Evolutionary conservation across 2,888 invertebrate species (phyloP), one percentile per base, ranked within the genome.

Genomic region (Scaptomyza reducta): DNA sequence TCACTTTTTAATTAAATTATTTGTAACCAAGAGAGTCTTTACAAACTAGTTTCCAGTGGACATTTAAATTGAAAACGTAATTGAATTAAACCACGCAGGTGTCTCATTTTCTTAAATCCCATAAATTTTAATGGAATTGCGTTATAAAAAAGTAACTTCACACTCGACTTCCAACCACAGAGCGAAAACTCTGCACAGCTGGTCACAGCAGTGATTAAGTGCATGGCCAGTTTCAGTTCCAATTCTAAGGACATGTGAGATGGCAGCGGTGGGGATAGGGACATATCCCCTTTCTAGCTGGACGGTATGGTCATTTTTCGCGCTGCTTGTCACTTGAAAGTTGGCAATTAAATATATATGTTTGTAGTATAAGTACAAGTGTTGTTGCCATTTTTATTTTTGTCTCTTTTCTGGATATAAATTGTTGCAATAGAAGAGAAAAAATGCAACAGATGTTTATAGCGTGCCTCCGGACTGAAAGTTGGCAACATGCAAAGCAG

Each of bases 291-390:
- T 57, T 69, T 68, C 72, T 66, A 71, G 72, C 53, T 67, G 68
- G 61, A 58, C 46, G 57, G 33, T 27, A 68, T 72, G 80, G 76
- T 77, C 76, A 83, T 88, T 89, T 85, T 74, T 87, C 78, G 76
- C 87, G 69, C 85, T 62, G 66, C 49, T 65, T 89, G 82, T 86
- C 79, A 81, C 77, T 87, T 75, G 66, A 79, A 85, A 88, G 81
- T 83, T 88, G 87, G 88, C 88, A 88, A 86, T 87, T 85, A 87
- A 81, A 87, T 87, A 85, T 70, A 65, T 70, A 65, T 9, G 38
- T 14, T n/a, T 47, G 33, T n/a, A 18, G 33, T 49, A 22, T 40
- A 40, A 38, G 40, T 40, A 40, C 16, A 50, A 49, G 35, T 44
- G 25, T 42, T 56, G 55, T 55, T 69, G 44, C 56, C 31, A 45